These are phyloP conservation scores for Diogma glabrata DNA, from an alignment of 2,888 invertebrate genomes.

Conservation along the genomic window DNA sequence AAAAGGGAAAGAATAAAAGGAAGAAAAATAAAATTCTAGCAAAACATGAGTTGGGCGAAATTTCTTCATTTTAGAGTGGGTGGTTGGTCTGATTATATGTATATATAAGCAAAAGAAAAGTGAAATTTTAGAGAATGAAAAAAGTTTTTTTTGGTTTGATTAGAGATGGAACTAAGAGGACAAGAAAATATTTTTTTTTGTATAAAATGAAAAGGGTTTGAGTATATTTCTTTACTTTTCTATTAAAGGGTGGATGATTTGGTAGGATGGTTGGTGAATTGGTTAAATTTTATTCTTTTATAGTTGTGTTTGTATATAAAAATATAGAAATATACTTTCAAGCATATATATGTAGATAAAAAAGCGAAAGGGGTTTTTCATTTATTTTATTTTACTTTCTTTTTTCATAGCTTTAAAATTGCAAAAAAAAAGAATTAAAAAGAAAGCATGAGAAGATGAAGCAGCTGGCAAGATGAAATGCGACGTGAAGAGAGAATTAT, in stretches of 20 bases:
- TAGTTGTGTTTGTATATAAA: conserved; percentile 6
- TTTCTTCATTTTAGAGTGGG: conserved; percentile 3
- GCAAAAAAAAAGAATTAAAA: not conserved
- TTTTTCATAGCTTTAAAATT: conserved; percentile 9
- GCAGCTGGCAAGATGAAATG: conserved; percentile 3
- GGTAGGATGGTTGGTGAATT: conserved; percentile 5
- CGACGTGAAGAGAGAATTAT: too few species aligned
- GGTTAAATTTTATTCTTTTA: conserved; percentile 6
- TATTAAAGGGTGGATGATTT: not conserved
- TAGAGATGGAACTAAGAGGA: conserved; percentile 8
- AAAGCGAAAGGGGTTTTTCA: conserved; percentile 7
- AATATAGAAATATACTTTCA: not conserved
- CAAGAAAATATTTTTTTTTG: conserved; percentile 7
- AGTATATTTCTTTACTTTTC: too few species aligned
- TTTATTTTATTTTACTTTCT: too few species aligned
- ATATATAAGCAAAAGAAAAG: conserved; percentile 5
- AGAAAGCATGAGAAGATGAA: conserved; percentile 11
- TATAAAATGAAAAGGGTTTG: conserved; percentile 6
- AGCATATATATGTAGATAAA: not conserved
- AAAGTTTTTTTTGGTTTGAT: conserved; percentile 7
- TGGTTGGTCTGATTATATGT: conserved; percentile 7
- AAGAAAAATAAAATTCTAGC: not conserved
- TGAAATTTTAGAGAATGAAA: conserved; percentile 1
- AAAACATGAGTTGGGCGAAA: conserved; percentile 3
- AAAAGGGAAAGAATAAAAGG: conserved; percentile 6